Evolutionary conservation across 2,113 vertebrate species (phyloP).

Genomic region (Brachionichthys hirsutus): DNA sequence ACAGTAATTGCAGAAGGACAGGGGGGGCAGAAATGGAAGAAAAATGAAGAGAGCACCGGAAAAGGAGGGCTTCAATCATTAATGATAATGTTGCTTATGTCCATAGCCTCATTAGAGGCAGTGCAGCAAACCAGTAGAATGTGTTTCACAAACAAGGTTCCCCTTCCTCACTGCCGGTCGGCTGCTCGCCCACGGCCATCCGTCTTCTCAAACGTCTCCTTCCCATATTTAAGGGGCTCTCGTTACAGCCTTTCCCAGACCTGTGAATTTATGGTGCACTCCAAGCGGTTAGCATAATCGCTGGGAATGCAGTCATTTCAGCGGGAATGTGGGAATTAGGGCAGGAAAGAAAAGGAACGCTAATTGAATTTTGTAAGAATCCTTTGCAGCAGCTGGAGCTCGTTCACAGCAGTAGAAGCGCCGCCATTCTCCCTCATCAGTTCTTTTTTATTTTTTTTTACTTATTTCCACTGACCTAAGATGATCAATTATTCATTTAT

Average conservation of each 20-base stretch:
- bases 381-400: constrained; percentile 44
- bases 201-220: constrained; percentile 79
- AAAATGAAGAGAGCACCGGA: constrained; percentile 27
- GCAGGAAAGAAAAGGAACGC: constrained; percentile 68
- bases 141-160: constrained; percentile 92
- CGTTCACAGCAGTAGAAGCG: constrained; percentile 23
- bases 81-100: constrained; percentile 93
- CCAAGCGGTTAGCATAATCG: constrained; percentile 72
- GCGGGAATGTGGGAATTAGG: constrained; percentile 72
- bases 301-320: constrained; percentile 69
- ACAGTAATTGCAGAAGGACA: constrained; percentile 90
- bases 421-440: background rate
- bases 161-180: constrained; percentile 82
- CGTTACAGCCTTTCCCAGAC: constrained; percentile 72
- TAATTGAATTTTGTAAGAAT: constrained; percentile 74
- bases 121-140: constrained; percentile 86
- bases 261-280: constrained; percentile 72
- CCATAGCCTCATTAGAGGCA: constrained; percentile 90
- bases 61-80: constrained; percentile 87
- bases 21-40: constrained; percentile 51
- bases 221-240: constrained; percentile 76
- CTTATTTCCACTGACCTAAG: too few relatives aligned
- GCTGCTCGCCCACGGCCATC: constrained; percentile 81
- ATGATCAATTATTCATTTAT: too few relatives aligned
- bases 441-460: too few relatives aligned